Evolutionary conservation across 2,888 invertebrate species (phyloP).

Genomic region (Eupithecia subfuscata): DNA sequence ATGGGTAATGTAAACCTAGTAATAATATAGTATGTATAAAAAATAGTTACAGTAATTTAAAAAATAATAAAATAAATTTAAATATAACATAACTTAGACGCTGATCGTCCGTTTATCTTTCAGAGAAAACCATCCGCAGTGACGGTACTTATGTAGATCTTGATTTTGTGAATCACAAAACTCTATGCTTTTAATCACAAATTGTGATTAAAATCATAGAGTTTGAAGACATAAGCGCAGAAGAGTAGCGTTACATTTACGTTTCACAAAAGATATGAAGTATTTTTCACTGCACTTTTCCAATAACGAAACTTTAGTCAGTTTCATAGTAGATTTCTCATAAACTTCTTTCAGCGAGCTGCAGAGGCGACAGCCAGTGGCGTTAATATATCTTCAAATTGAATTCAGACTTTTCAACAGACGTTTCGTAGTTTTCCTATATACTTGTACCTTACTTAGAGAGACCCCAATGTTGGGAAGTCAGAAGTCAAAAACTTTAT

Average conservation of each 20-base stretch:
- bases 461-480: not conserved
- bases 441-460: not conserved
- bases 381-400: constrained; percentile 15
- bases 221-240: too few relatives aligned
- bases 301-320: constrained; percentile 5
- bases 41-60: too few relatives aligned
- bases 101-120: not conserved
- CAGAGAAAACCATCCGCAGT: not conserved
- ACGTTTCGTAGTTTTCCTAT: not conserved
- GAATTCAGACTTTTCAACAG: constrained; percentile 5
- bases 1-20: too few relatives aligned
- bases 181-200: too few relatives aligned
- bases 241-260: not conserved
- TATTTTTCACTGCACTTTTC: not conserved
- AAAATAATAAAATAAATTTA: too few relatives aligned
- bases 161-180: too few relatives aligned
- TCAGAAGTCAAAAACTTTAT: too few relatives aligned
- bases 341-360: not conserved
- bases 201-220: too few relatives aligned
- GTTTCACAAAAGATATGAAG: not conserved
- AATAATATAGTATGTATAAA: too few relatives aligned
- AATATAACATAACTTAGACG: too few relatives aligned
- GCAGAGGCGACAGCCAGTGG: constrained; percentile 4
- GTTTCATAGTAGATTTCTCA: constrained; percentile 6
- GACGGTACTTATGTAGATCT: too few relatives aligned